Conservation (phyloP, 2,888 invertebrate species). For the Pterostichus niger region DNA sequence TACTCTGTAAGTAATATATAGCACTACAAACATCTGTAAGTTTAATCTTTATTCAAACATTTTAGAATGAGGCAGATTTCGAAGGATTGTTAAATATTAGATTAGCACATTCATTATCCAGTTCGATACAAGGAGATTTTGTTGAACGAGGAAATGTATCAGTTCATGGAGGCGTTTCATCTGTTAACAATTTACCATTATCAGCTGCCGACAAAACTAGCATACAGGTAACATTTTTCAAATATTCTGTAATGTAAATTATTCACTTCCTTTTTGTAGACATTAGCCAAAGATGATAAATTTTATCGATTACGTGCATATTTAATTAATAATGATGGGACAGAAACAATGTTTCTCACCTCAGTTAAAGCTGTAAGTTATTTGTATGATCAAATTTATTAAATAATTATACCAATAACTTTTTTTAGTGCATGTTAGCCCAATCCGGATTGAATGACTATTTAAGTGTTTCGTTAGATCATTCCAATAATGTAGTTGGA, state of each 20-base stretch:
- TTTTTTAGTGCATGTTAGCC: slow-evolving; percentile 83
- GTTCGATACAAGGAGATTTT: slow-evolving; percentile 79
- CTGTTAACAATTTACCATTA: slow-evolving; percentile 82
- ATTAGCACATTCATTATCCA: slow-evolving; percentile 84
- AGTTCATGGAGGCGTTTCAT: slow-evolving; percentile 84
- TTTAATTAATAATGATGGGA: slow-evolving; percentile 84
- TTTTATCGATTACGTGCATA: slow-evolving; percentile 87
- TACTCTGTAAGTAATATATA: slow-evolving; percentile 43
- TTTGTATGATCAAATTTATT: slow-evolving; percentile 37
- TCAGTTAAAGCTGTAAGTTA: slow-evolving; percentile 87
- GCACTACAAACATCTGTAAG: neutral
- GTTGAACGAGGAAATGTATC: slow-evolving; percentile 85
- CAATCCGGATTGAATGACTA: slow-evolving; percentile 88
- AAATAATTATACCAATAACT: slow-evolving; percentile 38
- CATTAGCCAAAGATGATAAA: slow-evolving; percentile 83
- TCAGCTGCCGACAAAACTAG: slow-evolving; percentile 79
- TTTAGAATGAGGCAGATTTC: slow-evolving; percentile 83
- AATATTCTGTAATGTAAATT: neutral
- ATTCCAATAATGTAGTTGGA: slow-evolving; percentile 88
- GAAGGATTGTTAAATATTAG: slow-evolving; percentile 87
- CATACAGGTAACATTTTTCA: slow-evolving; percentile 78
- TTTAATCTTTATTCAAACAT: slow-evolving; percentile 65
- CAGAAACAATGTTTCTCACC: slow-evolving; percentile 85
- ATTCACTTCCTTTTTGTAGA: slow-evolving; percentile 76
- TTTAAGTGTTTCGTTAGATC: slow-evolving; percentile 89